A percentile compares a stretch with the other conserved stretches of the same genome.
phyloP scores from a whole-genome alignment of 2,888 invertebrate species.

The Chymomyza procnemis region DNA sequence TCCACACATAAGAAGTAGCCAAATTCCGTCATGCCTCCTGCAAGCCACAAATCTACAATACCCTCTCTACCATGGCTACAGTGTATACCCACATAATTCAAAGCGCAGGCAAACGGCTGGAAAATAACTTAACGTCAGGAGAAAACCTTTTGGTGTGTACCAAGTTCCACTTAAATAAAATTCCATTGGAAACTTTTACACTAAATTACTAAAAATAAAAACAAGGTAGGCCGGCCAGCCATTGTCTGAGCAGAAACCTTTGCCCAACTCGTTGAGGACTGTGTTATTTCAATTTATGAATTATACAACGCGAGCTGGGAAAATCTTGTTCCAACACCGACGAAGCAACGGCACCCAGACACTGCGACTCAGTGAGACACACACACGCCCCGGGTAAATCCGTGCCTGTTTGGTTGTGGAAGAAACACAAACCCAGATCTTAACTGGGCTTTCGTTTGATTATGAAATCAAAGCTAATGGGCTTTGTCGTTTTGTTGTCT shows the following conservation, averaged over 20 bases:
- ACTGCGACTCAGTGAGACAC: not conserved
- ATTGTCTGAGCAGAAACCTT: not conserved
- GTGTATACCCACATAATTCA: not conserved
- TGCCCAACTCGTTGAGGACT: not conserved
- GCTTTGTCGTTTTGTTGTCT: not conserved
- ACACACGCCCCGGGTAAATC: conserved; percentile 15
- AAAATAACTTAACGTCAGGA: not conserved
- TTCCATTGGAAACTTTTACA: not conserved
- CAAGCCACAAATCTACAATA: no score
- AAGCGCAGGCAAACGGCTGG: conserved; percentile 6
- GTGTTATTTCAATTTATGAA: not conserved
- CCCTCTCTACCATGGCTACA: not conserved
- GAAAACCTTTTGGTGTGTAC: not conserved
- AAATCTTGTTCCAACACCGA: not conserved
- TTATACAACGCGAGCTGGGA: conserved; percentile 1
- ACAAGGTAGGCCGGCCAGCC: not conserved
- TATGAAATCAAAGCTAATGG: conserved; percentile 42
- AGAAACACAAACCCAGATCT: conserved; percentile 30
- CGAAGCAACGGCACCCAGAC: conserved; percentile 6
- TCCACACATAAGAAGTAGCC: no score
- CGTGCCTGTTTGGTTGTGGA: conserved; percentile 21
- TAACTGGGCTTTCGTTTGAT: conserved; percentile 33
- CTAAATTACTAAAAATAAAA: not conserved
- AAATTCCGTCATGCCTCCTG: no score
- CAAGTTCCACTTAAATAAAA: conserved; percentile 1